These are phyloP conservation scores for Piprites chloris DNA, from an alignment of 2,113 vertebrate species.

Conservation along the genomic window DNA sequence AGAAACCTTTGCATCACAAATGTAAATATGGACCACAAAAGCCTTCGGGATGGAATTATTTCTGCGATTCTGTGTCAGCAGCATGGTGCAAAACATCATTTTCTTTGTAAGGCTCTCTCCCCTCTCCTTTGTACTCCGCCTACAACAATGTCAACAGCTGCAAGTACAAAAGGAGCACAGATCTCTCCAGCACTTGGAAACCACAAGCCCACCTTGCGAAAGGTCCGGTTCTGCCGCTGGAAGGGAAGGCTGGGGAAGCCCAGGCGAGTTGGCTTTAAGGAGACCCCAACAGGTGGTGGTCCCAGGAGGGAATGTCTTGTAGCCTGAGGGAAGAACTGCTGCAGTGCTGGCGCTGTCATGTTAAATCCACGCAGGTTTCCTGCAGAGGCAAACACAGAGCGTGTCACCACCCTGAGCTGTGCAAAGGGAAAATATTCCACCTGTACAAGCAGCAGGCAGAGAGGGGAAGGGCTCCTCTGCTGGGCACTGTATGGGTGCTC, in stretches of 20 bases:
- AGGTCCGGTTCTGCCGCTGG: slow-evolving; percentile 82
- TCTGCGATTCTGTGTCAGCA: not conserved
- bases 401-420: not conserved
- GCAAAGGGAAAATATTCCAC: not conserved
- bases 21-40: not conserved
- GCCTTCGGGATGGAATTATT: not conserved
- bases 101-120: not conserved
- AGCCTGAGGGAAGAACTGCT: slow-evolving; percentile 91
- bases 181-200: not conserved
- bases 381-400: slow-evolving; percentile 28
- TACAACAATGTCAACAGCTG: not conserved
- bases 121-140: not conserved
- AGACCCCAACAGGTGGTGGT: slow-evolving; percentile 89
- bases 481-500: not conserved
- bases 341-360: slow-evolving; percentile 86
- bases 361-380: slow-evolving; percentile 86
- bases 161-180: not conserved
- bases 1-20: not conserved
- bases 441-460: not conserved
- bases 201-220: slow-evolving; percentile 75
- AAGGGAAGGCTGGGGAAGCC: slow-evolving; percentile 80
- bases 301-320: slow-evolving; percentile 90
- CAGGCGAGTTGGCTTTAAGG: slow-evolving; percentile 85
- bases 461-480: not conserved
- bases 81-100: not conserved